A percentile compares a stretch with the other conserved stretches of the same genome.
These are phyloP conservation scores for Araneus ventricosus DNA, from an alignment of 1,140 invertebrate species.

Conservation along the genomic window DNA sequence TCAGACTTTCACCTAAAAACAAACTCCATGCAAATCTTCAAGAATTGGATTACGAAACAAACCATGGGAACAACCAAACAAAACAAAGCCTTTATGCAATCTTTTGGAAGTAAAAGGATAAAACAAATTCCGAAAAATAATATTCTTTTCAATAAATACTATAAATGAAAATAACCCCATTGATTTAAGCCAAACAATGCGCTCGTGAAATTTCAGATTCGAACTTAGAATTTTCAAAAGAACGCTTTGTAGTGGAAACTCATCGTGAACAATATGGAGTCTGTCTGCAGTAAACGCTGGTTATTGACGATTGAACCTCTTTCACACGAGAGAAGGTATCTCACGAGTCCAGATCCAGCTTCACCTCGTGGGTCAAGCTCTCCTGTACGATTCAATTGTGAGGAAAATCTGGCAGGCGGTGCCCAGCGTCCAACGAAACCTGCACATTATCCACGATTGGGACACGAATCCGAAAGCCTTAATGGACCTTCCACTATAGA, in stretches of 20 bases:
- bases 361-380: conserved; percentile 38
- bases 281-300: neutral
- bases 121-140: neutral
- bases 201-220: conserved; percentile 16
- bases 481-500: conserved; percentile 25
- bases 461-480: conserved; percentile 55
- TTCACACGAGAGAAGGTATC: neutral
- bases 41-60: neutral
- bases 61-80: neutral
- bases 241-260: neutral
- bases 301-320: neutral
- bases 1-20: no score
- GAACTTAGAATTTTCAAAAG: neutral
- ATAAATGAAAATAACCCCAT: neutral
- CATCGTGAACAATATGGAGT: neutral
- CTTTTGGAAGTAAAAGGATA: neutral
- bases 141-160: neutral
- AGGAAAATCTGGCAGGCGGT: conserved; percentile 47
- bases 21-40: no score
- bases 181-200: neutral
- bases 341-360: neutral
- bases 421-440: conserved; percentile 40
- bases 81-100: neutral
- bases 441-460: conserved; percentile 60
- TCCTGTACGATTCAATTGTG: conserved; percentile 60